Percentiles rank a stretch among this genome's conserved stretches.
These are phyloP conservation scores for Steromphala cineraria DNA, from an alignment of 2,888 invertebrate genomes.

Conservation along the genomic window DNA sequence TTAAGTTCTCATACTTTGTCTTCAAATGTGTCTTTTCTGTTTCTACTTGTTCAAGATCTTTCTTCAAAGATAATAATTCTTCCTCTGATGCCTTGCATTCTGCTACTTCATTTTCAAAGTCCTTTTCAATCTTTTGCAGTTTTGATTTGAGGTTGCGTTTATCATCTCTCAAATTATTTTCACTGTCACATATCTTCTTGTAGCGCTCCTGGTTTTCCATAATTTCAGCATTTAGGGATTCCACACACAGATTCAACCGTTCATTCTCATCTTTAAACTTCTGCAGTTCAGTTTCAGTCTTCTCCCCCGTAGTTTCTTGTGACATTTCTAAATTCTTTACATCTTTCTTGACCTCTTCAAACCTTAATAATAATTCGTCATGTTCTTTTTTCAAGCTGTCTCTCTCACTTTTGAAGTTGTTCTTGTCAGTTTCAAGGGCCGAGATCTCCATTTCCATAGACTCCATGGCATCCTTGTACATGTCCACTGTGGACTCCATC, in stretches of 20 bases:
- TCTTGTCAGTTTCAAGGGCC: conserved; percentile 46
- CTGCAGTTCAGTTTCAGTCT: conserved; percentile 16
- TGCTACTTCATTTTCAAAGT: conserved; percentile 1
- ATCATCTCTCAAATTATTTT: conserved; percentile 34
- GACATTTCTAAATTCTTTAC: conserved; percentile 22
- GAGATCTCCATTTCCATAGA: conserved; percentile 57
- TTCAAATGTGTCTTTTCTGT: conserved; percentile 37
- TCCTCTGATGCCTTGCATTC: neutral
- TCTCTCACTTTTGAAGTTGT: conserved; percentile 34
- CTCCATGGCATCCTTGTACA: conserved; percentile 59
- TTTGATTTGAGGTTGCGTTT: conserved; percentile 35
- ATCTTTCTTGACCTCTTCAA: conserved; percentile 15
- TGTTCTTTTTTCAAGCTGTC: conserved; percentile 25
- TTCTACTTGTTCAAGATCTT: conserved; percentile 30
- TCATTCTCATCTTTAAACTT: conserved; percentile 28
- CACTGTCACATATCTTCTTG: conserved; percentile 23
- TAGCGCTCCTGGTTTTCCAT: conserved; percentile 36
- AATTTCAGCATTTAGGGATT: conserved; percentile 37
- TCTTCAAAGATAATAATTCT: conserved; percentile 31
- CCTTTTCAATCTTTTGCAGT: conserved; percentile 29
- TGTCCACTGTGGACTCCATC: conserved; percentile 43
- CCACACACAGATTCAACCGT: conserved; percentile 27
- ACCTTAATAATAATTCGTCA: conserved; percentile 15
- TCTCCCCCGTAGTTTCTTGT: neutral
- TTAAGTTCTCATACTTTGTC: conserved; percentile 45